Evolutionary conservation across 2,888 invertebrate genomes (phyloP).

Genomic region (Elegia similella): DNA sequence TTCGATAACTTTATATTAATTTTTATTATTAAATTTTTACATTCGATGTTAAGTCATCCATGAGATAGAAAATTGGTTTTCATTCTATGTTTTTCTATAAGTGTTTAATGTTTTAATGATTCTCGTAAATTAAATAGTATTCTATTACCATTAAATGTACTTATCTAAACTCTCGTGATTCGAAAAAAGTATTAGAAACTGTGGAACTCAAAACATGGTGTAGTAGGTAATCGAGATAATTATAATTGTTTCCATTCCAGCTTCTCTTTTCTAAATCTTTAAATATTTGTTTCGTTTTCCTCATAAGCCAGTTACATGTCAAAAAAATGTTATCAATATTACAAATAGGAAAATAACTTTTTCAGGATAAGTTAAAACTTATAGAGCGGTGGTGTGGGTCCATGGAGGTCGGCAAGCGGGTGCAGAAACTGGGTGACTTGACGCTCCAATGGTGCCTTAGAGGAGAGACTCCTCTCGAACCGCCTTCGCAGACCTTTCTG

Average conservation of each 20-base stretch:
- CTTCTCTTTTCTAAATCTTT: too few species aligned
- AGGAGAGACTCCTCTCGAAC: constrained; percentile 79
- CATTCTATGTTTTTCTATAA: too few species aligned
- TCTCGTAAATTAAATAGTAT: too few species aligned
- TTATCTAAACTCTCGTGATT: too few species aligned
- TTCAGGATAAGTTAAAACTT: constrained; percentile 86
- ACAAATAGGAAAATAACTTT: neutral
- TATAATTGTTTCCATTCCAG: too few species aligned
- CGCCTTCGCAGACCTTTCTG: constrained; percentile 82
- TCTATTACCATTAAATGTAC: too few species aligned
- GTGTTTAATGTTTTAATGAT: too few species aligned
- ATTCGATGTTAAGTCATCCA: neutral
- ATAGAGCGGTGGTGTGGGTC: constrained; percentile 82
- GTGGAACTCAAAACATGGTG: too few species aligned
- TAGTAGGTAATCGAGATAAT: too few species aligned
- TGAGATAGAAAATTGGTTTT: too few species aligned
- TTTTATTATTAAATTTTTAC: neutral
- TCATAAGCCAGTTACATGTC: neutral
- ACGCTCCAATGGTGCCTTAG: constrained; percentile 88
- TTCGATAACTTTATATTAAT: neutral
- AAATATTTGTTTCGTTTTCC: too few species aligned
- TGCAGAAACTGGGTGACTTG: constrained; percentile 80
- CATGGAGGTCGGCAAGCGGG: constrained; percentile 53
- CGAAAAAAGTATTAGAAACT: too few species aligned
- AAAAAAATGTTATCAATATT: neutral